Base-by-base conservation (phyloP, 2,797 vertebrate genomes). In the Staurois parvus region DNA sequence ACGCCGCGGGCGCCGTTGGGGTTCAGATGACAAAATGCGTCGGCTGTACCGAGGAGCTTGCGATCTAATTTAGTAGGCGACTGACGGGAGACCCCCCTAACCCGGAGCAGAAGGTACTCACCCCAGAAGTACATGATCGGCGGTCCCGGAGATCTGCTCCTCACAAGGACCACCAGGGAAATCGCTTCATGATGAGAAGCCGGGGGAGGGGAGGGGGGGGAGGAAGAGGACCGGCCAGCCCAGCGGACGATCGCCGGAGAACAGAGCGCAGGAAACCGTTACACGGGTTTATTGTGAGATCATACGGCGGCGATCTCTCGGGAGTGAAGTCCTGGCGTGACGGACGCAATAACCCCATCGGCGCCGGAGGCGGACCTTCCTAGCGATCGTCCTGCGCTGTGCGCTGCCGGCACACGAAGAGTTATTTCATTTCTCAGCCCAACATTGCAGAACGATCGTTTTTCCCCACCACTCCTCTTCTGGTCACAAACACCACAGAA, bases 211-310 rank as follows among this genome's bases (percentile, higher is more conserved):
- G 59, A 8, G 59, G 59, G 52, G 0, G 52, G 24, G 21, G 9
- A 64, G 59, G 24, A 64, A 26, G 59, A 64, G 59, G 59, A 64
- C 59, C 59, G 26, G 85, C 80, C 85, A 87, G 76, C 69, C 69
- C 80, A 78, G 76, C 85, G 77, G 79, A 79, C 78, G 75, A 79
- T 79, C 80, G 74, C 80, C 68, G 69, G 85, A 87, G 85, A 87
- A 87, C 78, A 83, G 73, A 87, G 80, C 59, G 68, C 78, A 76
- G 81, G 79, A 87, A 87, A 83, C 75, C 73, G 85, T 87, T 87
- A 83, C 85, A 87, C 62, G 85, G 68, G 78, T 87, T 87, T 79
- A 87, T 83, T 87, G 85, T 87, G 85, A 83, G 80, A 78, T 87
- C 85, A 87, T 74, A 83, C 79, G 85, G 85, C 62, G 69, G 81